These are phyloP conservation scores for Chloroclystis v-ata DNA, from an alignment of 2,888 invertebrate genomes.

Conservation along the genomic window DNA sequence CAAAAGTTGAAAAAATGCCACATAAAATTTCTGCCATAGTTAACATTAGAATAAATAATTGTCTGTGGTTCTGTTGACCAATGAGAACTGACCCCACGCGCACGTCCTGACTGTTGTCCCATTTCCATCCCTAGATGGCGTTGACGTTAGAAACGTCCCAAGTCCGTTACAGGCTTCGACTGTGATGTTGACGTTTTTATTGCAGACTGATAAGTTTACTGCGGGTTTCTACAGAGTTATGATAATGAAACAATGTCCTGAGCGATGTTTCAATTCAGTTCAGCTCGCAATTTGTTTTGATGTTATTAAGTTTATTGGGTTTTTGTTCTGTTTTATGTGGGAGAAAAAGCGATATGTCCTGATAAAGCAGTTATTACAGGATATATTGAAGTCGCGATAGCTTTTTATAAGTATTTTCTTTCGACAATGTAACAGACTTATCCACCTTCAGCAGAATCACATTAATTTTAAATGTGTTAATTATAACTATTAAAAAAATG, in stretches of 20 bases:
- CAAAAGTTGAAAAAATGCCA: too few species aligned
- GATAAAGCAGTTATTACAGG: neutral
- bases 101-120: slow-evolving; percentile 33
- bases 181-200: slow-evolving; percentile 37
- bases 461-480: too few species aligned
- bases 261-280: slow-evolving; percentile 17
- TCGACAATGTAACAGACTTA: too few species aligned
- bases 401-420: too few species aligned
- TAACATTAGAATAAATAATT: too few species aligned
- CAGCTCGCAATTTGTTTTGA: slow-evolving; percentile 1
- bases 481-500: too few species aligned
- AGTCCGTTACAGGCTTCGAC: slow-evolving; percentile 26
- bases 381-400: too few species aligned
- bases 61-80: too few species aligned
- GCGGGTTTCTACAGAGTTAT: slow-evolving; percentile 14
- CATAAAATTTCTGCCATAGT: too few species aligned
- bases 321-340: neutral
- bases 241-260: slow-evolving; percentile 16
- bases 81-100: slow-evolving; percentile 27
- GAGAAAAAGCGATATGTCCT: neutral
- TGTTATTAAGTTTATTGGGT: neutral
- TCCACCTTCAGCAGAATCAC: too few species aligned
- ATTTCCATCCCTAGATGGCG: slow-evolving; percentile 38
- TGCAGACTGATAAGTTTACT: slow-evolving; percentile 30
- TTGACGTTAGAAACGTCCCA: slow-evolving; percentile 36